A percentile compares a stretch with the other conserved stretches of the same genome.
phyloP scores from a whole-genome alignment of 2,113 vertebrate species.

The Sardina pilchardus region DNA sequence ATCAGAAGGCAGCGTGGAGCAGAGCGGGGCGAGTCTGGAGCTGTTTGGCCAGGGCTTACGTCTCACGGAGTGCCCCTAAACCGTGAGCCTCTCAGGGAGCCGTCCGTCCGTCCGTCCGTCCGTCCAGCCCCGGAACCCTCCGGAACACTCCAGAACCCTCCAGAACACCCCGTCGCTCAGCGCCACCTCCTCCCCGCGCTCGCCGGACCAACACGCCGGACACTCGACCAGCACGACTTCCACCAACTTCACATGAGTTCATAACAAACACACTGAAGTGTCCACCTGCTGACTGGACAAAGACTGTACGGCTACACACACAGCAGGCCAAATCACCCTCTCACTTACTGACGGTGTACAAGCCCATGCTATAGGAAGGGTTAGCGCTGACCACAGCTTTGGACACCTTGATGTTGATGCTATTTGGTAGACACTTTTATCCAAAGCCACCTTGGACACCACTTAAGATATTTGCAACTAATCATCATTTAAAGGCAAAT shows the following conservation, averaged over 20 bases:
- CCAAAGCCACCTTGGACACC: too few species aligned
- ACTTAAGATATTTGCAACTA: background rate
- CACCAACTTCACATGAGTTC: background rate
- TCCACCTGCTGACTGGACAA: background rate
- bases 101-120: conserved; percentile 43
- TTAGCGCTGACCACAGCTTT: background rate
- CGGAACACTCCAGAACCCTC: background rate
- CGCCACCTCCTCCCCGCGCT: too few species aligned
- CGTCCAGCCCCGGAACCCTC: conserved; percentile 41
- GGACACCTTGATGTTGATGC: too few species aligned
- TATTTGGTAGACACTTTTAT: background rate
- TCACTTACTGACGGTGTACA: background rate
- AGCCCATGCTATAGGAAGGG: background rate
- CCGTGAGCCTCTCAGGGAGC: conserved; percentile 72
- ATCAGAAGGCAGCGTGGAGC: conserved; percentile 70
- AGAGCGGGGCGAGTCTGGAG: conserved; percentile 73
- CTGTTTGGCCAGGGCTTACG: conserved; percentile 78
- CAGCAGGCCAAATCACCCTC: background rate
- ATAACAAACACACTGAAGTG: background rate
- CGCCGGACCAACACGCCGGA: too few species aligned
- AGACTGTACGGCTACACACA: background rate
- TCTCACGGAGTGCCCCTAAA: conserved; percentile 69
- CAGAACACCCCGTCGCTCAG: too few species aligned
- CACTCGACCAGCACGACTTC: background rate
- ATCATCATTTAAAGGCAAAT: background rate